Percentiles rank a stretch among this genome's conserved stretches.
Conservation (phyloP, 2,888 invertebrate species). For the Xestobium rufovillosum region DNA sequence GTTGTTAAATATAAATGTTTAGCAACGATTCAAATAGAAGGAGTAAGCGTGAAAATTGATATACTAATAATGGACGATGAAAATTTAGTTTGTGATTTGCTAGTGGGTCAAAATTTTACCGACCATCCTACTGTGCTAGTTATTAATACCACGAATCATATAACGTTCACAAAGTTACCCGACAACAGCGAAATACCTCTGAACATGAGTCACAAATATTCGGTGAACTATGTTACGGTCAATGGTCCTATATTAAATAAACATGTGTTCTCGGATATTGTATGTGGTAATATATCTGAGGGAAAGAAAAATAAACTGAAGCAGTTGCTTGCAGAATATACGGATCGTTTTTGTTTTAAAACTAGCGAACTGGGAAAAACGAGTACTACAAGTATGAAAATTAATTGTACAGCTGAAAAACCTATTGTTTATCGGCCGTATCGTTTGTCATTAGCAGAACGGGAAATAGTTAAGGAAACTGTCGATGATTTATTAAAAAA, state of each 20-base stretch:
- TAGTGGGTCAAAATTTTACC: conserved; percentile 9
- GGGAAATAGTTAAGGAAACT: no score
- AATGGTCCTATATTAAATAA: not conserved
- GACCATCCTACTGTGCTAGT: conserved; percentile 7
- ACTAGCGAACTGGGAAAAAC: conserved; percentile 9
- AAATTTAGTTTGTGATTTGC: conserved; percentile 8
- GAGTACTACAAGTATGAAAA: conserved; percentile 8
- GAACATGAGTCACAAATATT: no score
- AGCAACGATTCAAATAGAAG: conserved; percentile 4
- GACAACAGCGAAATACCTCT: no score
- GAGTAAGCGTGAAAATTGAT: conserved; percentile 6
- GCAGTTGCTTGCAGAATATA: conserved; percentile 15
- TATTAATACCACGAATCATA: no score
- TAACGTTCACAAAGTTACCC: no score
- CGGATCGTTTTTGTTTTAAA: conserved; percentile 12
- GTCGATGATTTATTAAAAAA: no score
- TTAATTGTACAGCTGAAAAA: conserved; percentile 7
- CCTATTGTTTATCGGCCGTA: no score
- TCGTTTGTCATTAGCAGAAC: no score
- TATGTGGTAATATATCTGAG: conserved; percentile 1
- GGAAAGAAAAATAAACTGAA: conserved; percentile 11
- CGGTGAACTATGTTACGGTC: conserved; percentile 4
- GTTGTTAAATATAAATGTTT: conserved; percentile 7
- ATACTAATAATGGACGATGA: conserved; percentile 5
- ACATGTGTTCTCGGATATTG: not conserved